phyloP scores from a whole-genome alignment of 2,888 invertebrate genomes.

The Muscina levida region DNA sequence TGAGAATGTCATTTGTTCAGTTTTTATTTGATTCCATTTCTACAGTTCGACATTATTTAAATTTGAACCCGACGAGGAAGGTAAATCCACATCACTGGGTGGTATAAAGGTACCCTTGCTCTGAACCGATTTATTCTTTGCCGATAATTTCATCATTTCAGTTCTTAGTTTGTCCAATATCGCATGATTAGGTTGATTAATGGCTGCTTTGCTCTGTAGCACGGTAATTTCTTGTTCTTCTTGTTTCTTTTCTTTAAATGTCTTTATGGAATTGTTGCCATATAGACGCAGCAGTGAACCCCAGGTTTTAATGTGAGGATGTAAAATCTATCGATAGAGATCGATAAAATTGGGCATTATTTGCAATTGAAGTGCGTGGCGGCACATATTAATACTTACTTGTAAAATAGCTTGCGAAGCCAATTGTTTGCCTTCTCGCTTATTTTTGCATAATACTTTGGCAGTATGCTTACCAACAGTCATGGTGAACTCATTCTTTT shows the following conservation, averaged over 20 bases:
- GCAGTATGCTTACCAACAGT: conserved; percentile 95
- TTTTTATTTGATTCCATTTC: conserved; percentile 76
- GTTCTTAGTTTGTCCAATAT: conserved; percentile 90
- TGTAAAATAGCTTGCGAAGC: conserved; percentile 97
- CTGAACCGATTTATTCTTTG: conserved; percentile 83
- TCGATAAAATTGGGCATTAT: conserved; percentile 47
- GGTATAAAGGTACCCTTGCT: conserved; percentile 85
- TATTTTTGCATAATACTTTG: conserved; percentile 96
- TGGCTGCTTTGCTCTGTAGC: conserved; percentile 92
- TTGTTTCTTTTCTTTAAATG: conserved; percentile 94
- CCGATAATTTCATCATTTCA: conserved; percentile 90
- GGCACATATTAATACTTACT: conserved; percentile 78
- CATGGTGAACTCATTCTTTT: conserved; percentile 97
- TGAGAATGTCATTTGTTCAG: conserved; percentile 26
- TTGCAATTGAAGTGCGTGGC: neutral
- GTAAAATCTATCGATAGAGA: conserved; percentile 84
- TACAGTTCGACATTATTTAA: conserved; percentile 89
- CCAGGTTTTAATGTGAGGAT: conserved; percentile 97
- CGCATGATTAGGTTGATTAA: conserved; percentile 94
- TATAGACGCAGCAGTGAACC: conserved; percentile 96
- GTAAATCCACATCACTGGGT: conserved; percentile 83
- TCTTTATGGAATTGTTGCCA: conserved; percentile 94
- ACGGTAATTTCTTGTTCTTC: conserved; percentile 96
- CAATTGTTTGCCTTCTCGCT: conserved; percentile 96
- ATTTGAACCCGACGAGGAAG: conserved; percentile 87